These are phyloP conservation scores for Anhinga anhinga DNA, from an alignment of 2,113 vertebrate genomes.

Conservation along the genomic window DNA sequence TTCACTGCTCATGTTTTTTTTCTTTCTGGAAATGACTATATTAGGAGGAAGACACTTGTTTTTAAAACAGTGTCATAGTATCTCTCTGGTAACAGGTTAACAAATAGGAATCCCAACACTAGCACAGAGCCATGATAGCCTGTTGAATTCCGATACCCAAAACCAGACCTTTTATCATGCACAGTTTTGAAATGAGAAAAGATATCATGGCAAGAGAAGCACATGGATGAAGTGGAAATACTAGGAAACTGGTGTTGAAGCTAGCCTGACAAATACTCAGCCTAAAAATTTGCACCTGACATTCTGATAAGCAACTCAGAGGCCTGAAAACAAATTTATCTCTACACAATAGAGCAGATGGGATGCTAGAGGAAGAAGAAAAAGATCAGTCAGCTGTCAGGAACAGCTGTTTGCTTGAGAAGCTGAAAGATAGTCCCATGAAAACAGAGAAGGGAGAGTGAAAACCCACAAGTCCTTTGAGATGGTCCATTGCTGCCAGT, in stretches of 20 bases:
- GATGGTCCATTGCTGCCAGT: neutral
- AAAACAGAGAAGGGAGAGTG: neutral
- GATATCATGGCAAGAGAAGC: neutral
- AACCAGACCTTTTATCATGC: neutral
- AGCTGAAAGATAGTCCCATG: neutral
- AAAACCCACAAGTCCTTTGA: neutral
- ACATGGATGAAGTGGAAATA: neutral
- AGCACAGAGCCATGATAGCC: neutral
- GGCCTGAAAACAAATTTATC: neutral
- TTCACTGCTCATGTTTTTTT: neutral
- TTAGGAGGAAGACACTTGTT: neutral
- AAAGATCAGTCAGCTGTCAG: neutral
- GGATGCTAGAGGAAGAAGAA: neutral
- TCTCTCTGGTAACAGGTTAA: neutral
- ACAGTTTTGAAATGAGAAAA: neutral
- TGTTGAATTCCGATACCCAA: fast-evolving
- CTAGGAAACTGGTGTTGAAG: neutral
- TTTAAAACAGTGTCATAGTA: neutral
- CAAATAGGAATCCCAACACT: neutral
- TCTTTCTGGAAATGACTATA: neutral
- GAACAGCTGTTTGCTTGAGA: neutral
- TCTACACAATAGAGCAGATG: neutral
- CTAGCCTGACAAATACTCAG: neutral
- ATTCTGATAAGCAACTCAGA: neutral
- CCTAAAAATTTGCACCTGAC: neutral